These are phyloP conservation scores for Egretta garzetta DNA, from an alignment of 2,113 vertebrate genomes.

Conservation along the genomic window DNA sequence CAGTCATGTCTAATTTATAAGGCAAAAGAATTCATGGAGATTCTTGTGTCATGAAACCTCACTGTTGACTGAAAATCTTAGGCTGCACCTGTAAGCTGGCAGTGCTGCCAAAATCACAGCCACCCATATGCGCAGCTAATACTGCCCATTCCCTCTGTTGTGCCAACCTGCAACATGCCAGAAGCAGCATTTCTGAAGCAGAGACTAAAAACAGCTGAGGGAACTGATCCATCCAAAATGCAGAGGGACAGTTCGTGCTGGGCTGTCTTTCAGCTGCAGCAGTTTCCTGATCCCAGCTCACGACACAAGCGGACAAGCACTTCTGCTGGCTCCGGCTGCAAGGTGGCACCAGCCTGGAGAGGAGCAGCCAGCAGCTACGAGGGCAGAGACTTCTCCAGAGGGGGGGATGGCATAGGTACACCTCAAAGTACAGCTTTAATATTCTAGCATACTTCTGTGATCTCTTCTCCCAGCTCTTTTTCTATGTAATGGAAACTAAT, in stretches of 20 bases:
- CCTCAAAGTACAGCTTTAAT: not conserved
- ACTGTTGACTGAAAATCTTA: slow-evolving; percentile 12
- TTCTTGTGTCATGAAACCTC: not conserved
- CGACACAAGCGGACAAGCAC: fast-evolving
- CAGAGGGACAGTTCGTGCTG: not conserved
- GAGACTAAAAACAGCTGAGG: not conserved
- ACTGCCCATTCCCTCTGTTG: fast-evolving
- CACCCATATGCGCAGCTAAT: not conserved
- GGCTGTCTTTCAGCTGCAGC: not conserved
- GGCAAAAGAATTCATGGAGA: not conserved
- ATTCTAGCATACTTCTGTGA: not conserved
- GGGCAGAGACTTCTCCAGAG: not conserved
- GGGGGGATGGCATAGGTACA: not conserved
- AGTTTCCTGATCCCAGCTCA: not conserved
- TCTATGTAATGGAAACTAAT: slow-evolving; percentile 25
- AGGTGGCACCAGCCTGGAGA: not conserved
- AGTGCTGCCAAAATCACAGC: not conserved
- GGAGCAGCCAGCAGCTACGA: not conserved
- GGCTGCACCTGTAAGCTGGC: not conserved
- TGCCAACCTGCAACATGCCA: not conserved
- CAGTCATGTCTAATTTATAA: slow-evolving; percentile 27
- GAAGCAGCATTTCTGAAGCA: not conserved
- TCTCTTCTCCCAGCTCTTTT: not conserved
- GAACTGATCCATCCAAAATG: not conserved
- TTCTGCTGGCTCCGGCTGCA: not conserved